phyloP scores from a whole-genome alignment of 2,797 vertebrate species.

The Esox masquinongy region DNA sequence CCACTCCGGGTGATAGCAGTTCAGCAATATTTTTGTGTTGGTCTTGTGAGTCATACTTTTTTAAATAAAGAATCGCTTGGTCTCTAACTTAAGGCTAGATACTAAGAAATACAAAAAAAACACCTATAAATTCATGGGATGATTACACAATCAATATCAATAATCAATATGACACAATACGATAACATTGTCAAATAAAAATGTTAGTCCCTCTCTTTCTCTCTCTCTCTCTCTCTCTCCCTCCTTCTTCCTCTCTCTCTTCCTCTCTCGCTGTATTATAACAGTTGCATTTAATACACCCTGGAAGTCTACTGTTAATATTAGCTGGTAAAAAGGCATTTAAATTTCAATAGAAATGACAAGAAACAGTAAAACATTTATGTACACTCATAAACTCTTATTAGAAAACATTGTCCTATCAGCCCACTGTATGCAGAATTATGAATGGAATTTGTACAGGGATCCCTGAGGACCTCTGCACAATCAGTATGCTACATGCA shows the following conservation, averaged over 20 bases:
- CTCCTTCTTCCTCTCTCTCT: no score
- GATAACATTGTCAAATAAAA: background rate
- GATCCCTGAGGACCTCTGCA: conserved; percentile 44
- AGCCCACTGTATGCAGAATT: conserved; percentile 39
- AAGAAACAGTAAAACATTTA: no score
- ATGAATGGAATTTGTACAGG: conserved; percentile 66
- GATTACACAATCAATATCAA: no score
- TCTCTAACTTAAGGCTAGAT: background rate
- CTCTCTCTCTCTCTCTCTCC: no score
- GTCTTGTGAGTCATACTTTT: background rate
- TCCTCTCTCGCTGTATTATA: no score
- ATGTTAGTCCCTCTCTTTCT: no score
- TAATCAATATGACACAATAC: background rate
- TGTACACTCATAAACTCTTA: no score
- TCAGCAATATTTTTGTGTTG: background rate
- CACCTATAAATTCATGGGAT: background rate
- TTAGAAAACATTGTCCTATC: background rate
- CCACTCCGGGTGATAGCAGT: background rate
- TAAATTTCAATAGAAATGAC: no score
- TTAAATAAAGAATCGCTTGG: background rate
- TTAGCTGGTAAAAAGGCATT: background rate
- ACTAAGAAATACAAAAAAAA: background rate
- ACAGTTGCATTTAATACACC: background rate
- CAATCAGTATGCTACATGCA: conserved; percentile 36
- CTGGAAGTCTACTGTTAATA: background rate